phyloP scores from a whole-genome alignment of 2,797 vertebrate genomes.

The Limnodromus scolopaceus region DNA sequence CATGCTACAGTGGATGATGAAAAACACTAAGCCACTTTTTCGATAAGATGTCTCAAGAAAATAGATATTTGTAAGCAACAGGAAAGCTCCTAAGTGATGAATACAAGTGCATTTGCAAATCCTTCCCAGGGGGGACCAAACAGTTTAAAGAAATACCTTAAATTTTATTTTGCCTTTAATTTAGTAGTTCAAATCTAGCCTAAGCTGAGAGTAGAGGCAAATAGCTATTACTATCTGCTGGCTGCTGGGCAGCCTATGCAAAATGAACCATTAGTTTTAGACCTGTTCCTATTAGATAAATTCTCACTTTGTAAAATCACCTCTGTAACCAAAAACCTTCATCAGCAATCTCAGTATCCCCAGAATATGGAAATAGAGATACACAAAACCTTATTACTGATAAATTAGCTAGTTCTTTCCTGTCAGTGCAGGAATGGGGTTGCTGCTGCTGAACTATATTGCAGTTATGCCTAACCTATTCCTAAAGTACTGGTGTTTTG shows the following conservation, averaged over 20 bases:
- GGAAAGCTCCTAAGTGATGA: neutral
- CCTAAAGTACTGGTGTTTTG: conserved; percentile 13
- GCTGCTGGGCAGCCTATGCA: conserved; percentile 10
- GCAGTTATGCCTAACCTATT: conserved; percentile 29
- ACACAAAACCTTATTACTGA: neutral
- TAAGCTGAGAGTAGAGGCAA: neutral
- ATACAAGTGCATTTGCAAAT: conserved; percentile 10
- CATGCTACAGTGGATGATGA: neutral
- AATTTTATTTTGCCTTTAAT: conserved; percentile 33
- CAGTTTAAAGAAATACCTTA: conserved; percentile 11
- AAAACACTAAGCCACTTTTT: neutral
- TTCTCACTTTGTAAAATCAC: conserved; percentile 5
- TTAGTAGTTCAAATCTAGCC: neutral
- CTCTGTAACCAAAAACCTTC: conserved; percentile 14
- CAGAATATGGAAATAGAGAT: neutral
- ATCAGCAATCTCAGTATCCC: neutral
- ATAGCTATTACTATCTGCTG: neutral
- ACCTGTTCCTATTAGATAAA: conserved; percentile 10
- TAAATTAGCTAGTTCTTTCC: conserved; percentile 19
- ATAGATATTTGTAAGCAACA: conserved; percentile 16
- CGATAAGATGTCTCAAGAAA: neutral
- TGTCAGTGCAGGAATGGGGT: neutral
- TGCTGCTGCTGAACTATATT: conserved; percentile 33
- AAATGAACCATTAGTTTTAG: neutral
- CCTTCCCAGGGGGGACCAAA: neutral